These are phyloP conservation scores for Drosophila murphyi DNA, from an alignment of 1,140 invertebrate genomes.

Conservation along the genomic window DNA sequence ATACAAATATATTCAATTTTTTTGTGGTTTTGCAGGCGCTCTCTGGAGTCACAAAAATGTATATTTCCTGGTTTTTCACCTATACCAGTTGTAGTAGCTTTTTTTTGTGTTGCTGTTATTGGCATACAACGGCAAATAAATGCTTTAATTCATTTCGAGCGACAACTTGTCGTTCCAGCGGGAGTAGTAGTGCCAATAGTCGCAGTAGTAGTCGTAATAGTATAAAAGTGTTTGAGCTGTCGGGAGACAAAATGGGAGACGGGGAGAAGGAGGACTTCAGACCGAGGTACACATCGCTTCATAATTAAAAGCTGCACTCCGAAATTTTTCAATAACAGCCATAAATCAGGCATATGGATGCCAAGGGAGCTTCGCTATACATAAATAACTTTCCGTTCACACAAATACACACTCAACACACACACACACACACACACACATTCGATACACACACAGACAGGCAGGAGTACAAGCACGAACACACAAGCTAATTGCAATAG, in stretches of 20 bases:
- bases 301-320: conserved; percentile 81
- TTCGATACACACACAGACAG: not conserved
- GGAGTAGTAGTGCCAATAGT: not conserved
- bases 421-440: conserved; percentile 3
- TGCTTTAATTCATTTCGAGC: conserved; percentile 27
- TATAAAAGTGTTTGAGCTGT: not conserved
- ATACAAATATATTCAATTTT: not conserved
- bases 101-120: not conserved
- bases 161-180: conserved; percentile 13
- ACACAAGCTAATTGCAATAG: conserved; percentile 17
- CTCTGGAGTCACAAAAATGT: conserved; percentile 57
- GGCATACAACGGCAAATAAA: conserved; percentile 21
- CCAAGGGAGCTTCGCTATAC: conserved; percentile 65
- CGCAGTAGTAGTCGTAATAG: not conserved
- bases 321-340: conserved; percentile 84
- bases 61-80: conserved; percentile 34
- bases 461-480: conserved; percentile 4
- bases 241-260: not conserved
- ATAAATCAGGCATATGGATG: conserved; percentile 83
- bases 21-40: conserved; percentile 1
- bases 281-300: conserved; percentile 51
- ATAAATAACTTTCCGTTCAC: conserved; percentile 76
- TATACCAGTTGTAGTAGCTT: not conserved
- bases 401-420: conserved; percentile 21
- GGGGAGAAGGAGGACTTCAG: not conserved